Base-by-base conservation (phyloP, 2,888 invertebrate species). In the Noctua pronuba region DNA sequence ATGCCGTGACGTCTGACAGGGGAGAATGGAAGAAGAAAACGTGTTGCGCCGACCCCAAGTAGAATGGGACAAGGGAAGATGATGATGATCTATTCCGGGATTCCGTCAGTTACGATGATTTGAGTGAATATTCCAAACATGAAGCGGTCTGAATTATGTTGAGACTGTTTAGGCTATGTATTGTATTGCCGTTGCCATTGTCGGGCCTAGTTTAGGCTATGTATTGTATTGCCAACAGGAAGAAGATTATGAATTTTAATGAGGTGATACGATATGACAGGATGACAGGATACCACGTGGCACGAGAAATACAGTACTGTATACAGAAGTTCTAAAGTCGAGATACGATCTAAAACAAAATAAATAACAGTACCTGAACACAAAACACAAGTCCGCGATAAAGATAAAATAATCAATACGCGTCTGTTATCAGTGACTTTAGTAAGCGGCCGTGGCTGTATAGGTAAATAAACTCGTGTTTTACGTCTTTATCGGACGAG, bases 391-490 rank as follows among this genome's bases (percentile, higher is more conserved):
- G 21, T 21, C 28, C 1, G 1, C 41, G 35, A 65, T 82, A 62
- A n/a, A 78, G 58, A 81, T 78, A 72, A 68, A 64, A 64, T 83
- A 83, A 72, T 83, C 62, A 83, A 83, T 79, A 73, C 21, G 0
- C 18, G 16, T 28, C 28, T 83, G 58, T 52, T 52, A 52, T 79
- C 73, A 46, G 21, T 65, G 52, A 65, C 16, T 60, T 24, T 38
- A 35, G 24, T 46, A 41, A 77, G 16, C n/a, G n/a, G n/a, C n/a
- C n/a, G n/a, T n/a, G n/a, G n/a, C n/a, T n/a, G n/a, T n/a, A n/a
- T n/a, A n/a, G n/a, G n/a, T n/a, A n/a, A n/a, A n/a, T n/a, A n/a
- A n/a, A n/a, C n/a, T n/a, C n/a, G n/a, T n/a, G 41, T 41, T 10
- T 41, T 41, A 41, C 41, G 1, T 41, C 38, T 10, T 38, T 10